Evolutionary conservation across 1,140 invertebrate species (phyloP).

Genomic region (Drosophila leontia): DNA sequence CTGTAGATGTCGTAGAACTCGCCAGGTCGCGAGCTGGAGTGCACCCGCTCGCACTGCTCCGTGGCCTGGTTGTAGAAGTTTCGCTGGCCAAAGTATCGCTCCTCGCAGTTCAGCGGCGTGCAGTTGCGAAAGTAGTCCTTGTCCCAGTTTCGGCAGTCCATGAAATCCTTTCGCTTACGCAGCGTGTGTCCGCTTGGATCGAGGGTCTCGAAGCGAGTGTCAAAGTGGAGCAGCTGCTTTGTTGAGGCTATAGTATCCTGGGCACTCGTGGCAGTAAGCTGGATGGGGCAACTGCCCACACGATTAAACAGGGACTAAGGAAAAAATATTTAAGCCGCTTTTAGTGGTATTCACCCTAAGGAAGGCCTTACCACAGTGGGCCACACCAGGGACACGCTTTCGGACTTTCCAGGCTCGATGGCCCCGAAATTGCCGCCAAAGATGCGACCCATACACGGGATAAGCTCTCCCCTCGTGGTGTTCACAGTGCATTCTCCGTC

Average conservation of each 20-base stretch:
- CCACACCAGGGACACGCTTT: slow-evolving; percentile 71
- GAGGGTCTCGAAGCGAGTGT: slow-evolving; percentile 71
- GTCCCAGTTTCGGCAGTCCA: slow-evolving; percentile 75
- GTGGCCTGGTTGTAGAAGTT: slow-evolving; percentile 65
- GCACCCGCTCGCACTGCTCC: slow-evolving; percentile 58
- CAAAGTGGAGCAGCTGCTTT: slow-evolving; percentile 59
- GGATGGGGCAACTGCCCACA: slow-evolving; percentile 72
- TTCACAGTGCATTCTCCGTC: slow-evolving; percentile 66
- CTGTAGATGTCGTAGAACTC: slow-evolving; percentile 61
- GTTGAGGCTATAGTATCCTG: slow-evolving; percentile 31
- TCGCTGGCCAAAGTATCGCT: slow-evolving; percentile 74
- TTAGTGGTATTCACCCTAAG: no score
- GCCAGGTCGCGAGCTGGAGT: slow-evolving; percentile 11
- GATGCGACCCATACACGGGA: slow-evolving; percentile 47
- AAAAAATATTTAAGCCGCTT: neutral
- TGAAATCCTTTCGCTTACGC: slow-evolving; percentile 48
- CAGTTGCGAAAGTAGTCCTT: slow-evolving; percentile 72
- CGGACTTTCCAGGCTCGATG: slow-evolving; percentile 58
- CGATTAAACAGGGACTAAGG: slow-evolving; percentile 74
- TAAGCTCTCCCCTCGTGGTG: slow-evolving; percentile 41
- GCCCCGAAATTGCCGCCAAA: slow-evolving; percentile 69
- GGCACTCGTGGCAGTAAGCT: slow-evolving; percentile 44
- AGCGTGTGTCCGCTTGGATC: slow-evolving; percentile 57
- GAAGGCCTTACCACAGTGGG: slow-evolving; percentile 68
- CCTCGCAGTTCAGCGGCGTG: slow-evolving; percentile 73